Conservation (phyloP, 2,797 vertebrate genomes). For the Macroramphosus scolopax region DNA sequence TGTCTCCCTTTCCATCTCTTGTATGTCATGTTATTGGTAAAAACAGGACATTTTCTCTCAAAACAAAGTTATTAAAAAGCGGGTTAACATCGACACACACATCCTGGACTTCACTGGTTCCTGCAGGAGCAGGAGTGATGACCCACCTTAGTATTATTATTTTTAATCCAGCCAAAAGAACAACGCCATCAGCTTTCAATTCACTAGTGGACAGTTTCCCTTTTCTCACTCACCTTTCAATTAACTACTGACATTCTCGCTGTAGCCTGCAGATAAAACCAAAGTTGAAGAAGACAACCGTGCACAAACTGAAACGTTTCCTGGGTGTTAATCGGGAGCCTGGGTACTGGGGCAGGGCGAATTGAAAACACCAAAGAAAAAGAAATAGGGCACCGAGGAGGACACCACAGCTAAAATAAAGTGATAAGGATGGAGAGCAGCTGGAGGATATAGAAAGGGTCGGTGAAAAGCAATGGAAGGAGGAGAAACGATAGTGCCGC, state of each 20-base stretch:
- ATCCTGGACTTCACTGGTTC: constrained; percentile 11
- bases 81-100: not conserved
- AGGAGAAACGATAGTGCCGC: constrained; percentile 27
- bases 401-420: too few relatives aligned
- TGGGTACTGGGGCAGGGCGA: not conserved
- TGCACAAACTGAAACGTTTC: too few relatives aligned
- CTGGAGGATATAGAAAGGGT: constrained; percentile 17
- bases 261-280: too few relatives aligned
- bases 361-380: constrained; percentile 13
- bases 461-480: constrained; percentile 10
- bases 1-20: not conserved
- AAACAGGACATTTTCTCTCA: constrained; percentile 15
- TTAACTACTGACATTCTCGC: too few relatives aligned
- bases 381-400: constrained; percentile 6
- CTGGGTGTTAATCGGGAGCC: not conserved
- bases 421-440: constrained; percentile 39
- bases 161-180: too few relatives aligned
- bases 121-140: constrained; percentile 3
- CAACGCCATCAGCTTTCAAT: too few relatives aligned
- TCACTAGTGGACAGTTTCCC: too few relatives aligned
- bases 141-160: too few relatives aligned
- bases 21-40: constrained; percentile 10
- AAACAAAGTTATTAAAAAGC: too few relatives aligned
- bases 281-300: not conserved
- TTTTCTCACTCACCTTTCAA: too few relatives aligned